phyloP scores from a whole-genome alignment of 2,888 invertebrate species.

The Tridacna gigas region DNA sequence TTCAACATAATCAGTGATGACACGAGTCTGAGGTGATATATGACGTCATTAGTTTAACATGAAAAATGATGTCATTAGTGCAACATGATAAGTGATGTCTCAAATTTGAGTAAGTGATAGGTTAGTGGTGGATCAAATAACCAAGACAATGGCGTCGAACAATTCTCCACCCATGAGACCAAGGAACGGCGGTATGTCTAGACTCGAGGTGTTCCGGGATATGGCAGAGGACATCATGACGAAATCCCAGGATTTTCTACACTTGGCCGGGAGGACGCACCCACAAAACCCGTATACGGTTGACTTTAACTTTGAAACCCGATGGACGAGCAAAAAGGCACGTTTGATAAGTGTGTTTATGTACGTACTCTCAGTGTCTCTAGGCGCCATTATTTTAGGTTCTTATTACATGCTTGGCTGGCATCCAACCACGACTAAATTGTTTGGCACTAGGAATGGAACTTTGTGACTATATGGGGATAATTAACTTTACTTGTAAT shows the following conservation, averaged over 20 bases:
- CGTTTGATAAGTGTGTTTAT: slow-evolving; percentile 23
- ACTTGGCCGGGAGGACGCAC: slow-evolving; percentile 9
- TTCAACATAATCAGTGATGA: too few species aligned
- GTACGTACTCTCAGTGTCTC: slow-evolving; percentile 25
- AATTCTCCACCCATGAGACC: slow-evolving; percentile 4
- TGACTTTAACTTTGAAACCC: slow-evolving; percentile 22
- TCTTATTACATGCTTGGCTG: slow-evolving; percentile 26
- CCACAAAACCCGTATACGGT: slow-evolving; percentile 18
- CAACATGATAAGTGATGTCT: too few species aligned
- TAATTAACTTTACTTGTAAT: too few species aligned
- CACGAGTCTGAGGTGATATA: too few species aligned
- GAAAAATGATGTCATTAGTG: too few species aligned
- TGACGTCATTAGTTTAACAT: too few species aligned
- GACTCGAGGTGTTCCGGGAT: slow-evolving; percentile 33
- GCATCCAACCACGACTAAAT: slow-evolving; percentile 15
- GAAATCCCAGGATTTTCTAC: slow-evolving; percentile 37
- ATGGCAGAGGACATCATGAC: slow-evolving; percentile 45
- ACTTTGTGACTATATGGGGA: neutral
- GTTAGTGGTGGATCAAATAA: too few species aligned
- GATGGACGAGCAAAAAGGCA: slow-evolving; percentile 28
- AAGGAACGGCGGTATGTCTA: slow-evolving; percentile 18
- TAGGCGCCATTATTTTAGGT: slow-evolving; percentile 20
- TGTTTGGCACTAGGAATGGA: slow-evolving; percentile 14
- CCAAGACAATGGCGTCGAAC: slow-evolving; percentile 5
- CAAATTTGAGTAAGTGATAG: too few species aligned